These are phyloP conservation scores for Pipra filicauda DNA, from an alignment of 2,113 vertebrate species.

Conservation along the genomic window DNA sequence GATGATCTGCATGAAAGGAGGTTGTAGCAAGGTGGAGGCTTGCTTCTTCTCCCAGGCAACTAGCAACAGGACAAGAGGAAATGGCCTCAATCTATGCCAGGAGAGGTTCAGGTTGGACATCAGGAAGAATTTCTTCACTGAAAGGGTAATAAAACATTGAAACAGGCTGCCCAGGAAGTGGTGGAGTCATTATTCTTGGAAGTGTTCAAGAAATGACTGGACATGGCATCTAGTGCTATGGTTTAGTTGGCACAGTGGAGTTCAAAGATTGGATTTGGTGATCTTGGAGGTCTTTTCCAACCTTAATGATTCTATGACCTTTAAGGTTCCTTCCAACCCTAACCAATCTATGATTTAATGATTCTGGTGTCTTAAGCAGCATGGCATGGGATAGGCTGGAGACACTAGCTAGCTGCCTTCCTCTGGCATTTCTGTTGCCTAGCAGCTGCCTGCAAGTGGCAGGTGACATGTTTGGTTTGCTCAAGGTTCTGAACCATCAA, in stretches of 20 bases:
- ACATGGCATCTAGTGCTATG: background rate
- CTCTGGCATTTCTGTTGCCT: background rate
- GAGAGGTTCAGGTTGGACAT: background rate
- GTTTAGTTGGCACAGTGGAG: background rate
- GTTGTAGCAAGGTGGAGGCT: background rate
- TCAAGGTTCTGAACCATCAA: background rate
- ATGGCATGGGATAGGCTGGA: background rate
- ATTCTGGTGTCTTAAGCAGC: background rate
- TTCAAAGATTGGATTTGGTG: background rate
- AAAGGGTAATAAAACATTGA: background rate
- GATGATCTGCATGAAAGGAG: background rate
- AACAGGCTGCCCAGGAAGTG: background rate
- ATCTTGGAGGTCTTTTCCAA: background rate
- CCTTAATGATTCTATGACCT: background rate
- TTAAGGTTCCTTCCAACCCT: background rate
- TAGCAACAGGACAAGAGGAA: background rate
- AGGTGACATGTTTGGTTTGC: fast-evolving
- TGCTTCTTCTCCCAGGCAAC: background rate
- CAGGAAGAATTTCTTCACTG: background rate
- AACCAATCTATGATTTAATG: background rate
- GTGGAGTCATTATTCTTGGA: background rate
- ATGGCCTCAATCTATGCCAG: background rate
- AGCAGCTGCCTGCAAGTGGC: background rate
- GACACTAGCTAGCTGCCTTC: background rate
- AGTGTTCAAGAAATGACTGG: background rate